Evolutionary conservation across 2,797 vertebrate species (phyloP).

Genomic region (Ctenopoma kingsleyae): DNA sequence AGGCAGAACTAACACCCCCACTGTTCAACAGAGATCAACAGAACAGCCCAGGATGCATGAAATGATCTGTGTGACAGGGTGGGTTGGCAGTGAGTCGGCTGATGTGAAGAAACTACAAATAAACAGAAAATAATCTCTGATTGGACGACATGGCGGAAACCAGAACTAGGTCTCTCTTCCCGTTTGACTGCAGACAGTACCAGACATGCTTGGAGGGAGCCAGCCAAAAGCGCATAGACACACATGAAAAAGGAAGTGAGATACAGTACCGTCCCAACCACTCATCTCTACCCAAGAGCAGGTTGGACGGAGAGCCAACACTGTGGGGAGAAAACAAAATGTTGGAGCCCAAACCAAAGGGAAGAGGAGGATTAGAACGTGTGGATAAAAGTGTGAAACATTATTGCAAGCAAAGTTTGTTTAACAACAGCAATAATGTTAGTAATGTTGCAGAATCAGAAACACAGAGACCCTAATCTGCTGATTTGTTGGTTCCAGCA

Average conservation of each 20-base stretch:
- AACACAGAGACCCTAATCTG: slow-evolving; percentile 29
- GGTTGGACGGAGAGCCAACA: slow-evolving; percentile 88
- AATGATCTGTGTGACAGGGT: slow-evolving; percentile 70
- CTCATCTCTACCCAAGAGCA: slow-evolving; percentile 90
- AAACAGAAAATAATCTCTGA: slow-evolving; percentile 50
- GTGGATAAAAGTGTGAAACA: slow-evolving; percentile 65
- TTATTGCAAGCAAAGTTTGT: slow-evolving; percentile 61
- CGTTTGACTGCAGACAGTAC: slow-evolving; percentile 74
- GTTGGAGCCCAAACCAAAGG: slow-evolving; percentile 77
- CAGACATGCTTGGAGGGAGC: slow-evolving; percentile 66
- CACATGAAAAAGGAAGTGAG: slow-evolving; percentile 80
- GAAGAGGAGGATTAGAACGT: slow-evolving; percentile 71
- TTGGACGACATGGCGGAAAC: slow-evolving; percentile 70
- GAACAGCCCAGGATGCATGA: slow-evolving; percentile 76
- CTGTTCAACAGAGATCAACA: slow-evolving; percentile 67
- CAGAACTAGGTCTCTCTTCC: slow-evolving; percentile 70
- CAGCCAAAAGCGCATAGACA: slow-evolving; percentile 82
- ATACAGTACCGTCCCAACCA: slow-evolving; percentile 90
- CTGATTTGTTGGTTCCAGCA: slow-evolving; percentile 7
- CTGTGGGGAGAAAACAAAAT: slow-evolving; percentile 82
- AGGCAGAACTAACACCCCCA: slow-evolving; percentile 59
- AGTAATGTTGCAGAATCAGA: slow-evolving; percentile 45
- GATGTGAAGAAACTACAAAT: slow-evolving; percentile 52
- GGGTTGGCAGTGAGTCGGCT: slow-evolving; percentile 67
- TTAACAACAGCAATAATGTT: slow-evolving; percentile 69